Percentiles rank a stretch among this genome's conserved stretches.
Conservation (phyloP, 2,888 invertebrate species). For the Horisme vitalbata region DNA sequence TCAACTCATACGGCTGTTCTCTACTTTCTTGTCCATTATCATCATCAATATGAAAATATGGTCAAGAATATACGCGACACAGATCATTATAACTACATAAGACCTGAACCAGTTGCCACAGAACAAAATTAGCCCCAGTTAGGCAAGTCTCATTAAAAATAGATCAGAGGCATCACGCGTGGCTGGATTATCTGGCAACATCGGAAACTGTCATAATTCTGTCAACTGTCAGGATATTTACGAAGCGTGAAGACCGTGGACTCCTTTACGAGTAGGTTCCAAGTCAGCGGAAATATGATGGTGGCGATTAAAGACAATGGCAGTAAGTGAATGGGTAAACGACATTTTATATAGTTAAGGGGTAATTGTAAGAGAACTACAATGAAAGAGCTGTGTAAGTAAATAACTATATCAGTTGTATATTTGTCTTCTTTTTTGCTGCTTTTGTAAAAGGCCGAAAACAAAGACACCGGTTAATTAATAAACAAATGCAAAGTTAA, state of each 20-base stretch:
- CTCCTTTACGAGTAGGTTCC: conserved; percentile 22
- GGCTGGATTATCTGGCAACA: conserved; percentile 47
- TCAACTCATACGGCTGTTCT: no score
- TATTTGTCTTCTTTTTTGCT: no score
- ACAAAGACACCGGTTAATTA: no score
- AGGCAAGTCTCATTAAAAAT: conserved; percentile 30
- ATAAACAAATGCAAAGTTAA: no score
- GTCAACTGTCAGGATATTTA: conserved; percentile 36
- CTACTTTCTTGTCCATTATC: no score
- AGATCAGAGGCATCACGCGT: conserved; percentile 44
- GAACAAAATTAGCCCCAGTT: conserved; percentile 22
- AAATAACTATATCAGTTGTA: no score
- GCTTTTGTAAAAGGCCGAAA: no score
- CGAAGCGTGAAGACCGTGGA: conserved; percentile 30
- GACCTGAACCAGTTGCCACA: conserved; percentile 14
- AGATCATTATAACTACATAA: not conserved
- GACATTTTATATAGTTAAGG: no score
- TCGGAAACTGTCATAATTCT: conserved; percentile 49
- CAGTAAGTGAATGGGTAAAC: conserved; percentile 21
- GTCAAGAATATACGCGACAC: no score
- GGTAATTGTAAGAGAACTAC: no score
- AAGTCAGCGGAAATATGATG: conserved; percentile 23
- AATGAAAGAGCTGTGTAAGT: no score
- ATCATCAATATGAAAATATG: no score
- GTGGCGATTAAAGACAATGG: conserved; percentile 30